Conservation (phyloP, 2,888 invertebrate species). For the Drosophila subquinaria region DNA sequence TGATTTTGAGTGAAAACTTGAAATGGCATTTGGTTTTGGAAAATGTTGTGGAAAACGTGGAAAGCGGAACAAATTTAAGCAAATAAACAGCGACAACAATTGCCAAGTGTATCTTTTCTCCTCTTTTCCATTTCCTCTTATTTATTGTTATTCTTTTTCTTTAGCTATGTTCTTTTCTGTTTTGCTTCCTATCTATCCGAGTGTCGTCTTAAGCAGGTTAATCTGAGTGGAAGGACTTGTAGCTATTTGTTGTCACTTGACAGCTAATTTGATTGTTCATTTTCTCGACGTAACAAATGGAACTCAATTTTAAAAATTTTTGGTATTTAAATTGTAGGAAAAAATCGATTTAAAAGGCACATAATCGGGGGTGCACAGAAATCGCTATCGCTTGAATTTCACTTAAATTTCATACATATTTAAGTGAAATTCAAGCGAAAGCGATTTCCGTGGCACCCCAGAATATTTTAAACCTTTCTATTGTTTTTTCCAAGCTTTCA, state of each 20-base stretch:
- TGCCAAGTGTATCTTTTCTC: conserved; percentile 32
- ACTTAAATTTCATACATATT: too few relatives aligned
- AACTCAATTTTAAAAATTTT: conserved; percentile 6
- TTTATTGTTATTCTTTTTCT: neutral
- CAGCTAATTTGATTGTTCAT: conserved; percentile 52
- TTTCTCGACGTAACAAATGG: conserved; percentile 29
- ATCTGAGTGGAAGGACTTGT: conserved; percentile 41
- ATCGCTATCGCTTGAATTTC: too few relatives aligned
- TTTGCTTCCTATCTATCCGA: conserved; percentile 11
- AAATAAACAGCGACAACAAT: conserved; percentile 10
- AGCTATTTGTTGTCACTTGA: conserved; percentile 40
- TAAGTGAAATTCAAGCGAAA: too few relatives aligned
- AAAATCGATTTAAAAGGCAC: too few relatives aligned
- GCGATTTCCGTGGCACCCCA: too few relatives aligned
- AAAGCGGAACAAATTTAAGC: conserved; percentile 52
- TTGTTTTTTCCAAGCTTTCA: too few relatives aligned
- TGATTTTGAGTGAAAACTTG: conserved; percentile 52
- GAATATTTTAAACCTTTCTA: too few relatives aligned
- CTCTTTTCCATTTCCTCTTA: neutral
- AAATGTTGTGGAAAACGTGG: conserved; percentile 50
- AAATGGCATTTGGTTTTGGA: conserved; percentile 58
- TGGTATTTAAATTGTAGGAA: neutral
- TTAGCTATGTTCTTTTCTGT: neutral
- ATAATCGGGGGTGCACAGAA: too few relatives aligned
- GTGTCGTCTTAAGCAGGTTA: conserved; percentile 34